A percentile compares a stretch with the other conserved stretches of the same genome.
These are phyloP conservation scores for Meliscaeva auricollis DNA, from an alignment of 2,888 invertebrate genomes.

Conservation along the genomic window DNA sequence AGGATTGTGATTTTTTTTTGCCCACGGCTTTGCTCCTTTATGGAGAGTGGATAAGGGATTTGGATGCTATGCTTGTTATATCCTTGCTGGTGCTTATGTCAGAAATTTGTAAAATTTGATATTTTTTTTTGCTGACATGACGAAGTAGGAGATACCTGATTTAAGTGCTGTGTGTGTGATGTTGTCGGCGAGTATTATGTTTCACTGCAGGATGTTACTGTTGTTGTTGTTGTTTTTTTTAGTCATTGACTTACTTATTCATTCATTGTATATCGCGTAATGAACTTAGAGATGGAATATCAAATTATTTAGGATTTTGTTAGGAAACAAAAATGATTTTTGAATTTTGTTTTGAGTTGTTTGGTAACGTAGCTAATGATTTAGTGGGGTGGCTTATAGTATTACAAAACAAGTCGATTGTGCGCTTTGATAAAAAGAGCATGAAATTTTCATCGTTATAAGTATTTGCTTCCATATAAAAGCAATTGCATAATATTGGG, in stretches of 20 bases:
- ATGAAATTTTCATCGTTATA: too few species aligned
- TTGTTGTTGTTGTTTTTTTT: not conserved
- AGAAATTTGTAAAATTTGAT: slow-evolving; percentile 23
- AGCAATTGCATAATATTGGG: too few species aligned
- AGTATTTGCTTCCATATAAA: too few species aligned
- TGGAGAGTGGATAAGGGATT: slow-evolving; percentile 12
- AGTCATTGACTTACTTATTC: slow-evolving; percentile 3
- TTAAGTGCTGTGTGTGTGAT: not conserved
- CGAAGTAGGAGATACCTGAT: not conserved
- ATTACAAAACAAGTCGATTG: too few species aligned
- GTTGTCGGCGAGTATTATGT: not conserved
- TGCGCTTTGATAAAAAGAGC: too few species aligned
- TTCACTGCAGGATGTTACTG: not conserved
- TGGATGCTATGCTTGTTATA: not conserved
- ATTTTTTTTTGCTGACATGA: slow-evolving; percentile 14
- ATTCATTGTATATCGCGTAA: not conserved
- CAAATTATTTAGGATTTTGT: not conserved
- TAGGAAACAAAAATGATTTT: not conserved
- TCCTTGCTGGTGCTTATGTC: slow-evolving; percentile 9
- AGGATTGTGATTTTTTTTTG: slow-evolving; percentile 18
- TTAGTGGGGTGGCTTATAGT: too few species aligned
- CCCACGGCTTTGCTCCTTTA: not conserved
- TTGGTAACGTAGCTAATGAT: too few species aligned
- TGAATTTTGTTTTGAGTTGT: not conserved
- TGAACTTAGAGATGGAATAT: not conserved